Evolutionary conservation across 53 echinoderm and acorn worm species (phyloP).

Genomic region (Temnopleurus reevesii): DNA sequence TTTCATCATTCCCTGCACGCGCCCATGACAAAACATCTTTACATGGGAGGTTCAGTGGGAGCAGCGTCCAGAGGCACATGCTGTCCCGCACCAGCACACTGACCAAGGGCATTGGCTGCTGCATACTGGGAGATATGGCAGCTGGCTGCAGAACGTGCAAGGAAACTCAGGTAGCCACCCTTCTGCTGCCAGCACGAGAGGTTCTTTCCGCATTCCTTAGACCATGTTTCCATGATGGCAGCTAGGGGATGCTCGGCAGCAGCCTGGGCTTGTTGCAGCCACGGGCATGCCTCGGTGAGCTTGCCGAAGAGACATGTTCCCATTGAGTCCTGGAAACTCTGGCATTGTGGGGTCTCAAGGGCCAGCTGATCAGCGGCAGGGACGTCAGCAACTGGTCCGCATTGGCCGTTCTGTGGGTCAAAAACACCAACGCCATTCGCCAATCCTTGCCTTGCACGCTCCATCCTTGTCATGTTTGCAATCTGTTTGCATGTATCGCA

Average conservation of each 20-base stretch:
- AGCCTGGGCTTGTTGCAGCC: constrained; percentile 13
- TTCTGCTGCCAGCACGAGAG: constrained; percentile 7
- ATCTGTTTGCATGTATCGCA: constrained; percentile 33
- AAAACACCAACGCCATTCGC: constrained; percentile 34
- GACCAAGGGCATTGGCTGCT: not conserved
- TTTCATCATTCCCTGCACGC: too few relatives aligned
- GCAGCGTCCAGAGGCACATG: constrained; percentile 5
- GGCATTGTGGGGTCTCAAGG: not conserved
- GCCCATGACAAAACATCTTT: too few relatives aligned
- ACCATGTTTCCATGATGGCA: not conserved
- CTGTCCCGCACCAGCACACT: not conserved
- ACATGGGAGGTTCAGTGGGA: not conserved
- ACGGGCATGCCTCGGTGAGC: not conserved
- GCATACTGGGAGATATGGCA: not conserved
- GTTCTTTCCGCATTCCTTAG: constrained; percentile 26
- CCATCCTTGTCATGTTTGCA: not conserved
- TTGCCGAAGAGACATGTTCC: constrained; percentile 1
- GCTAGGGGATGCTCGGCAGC: not conserved
- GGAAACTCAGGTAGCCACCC: constrained; percentile 14
- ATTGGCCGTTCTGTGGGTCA: constrained; percentile 18
- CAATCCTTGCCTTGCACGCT: constrained; percentile 17
- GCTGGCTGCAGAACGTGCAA: constrained; percentile 22
- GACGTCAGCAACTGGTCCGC: constrained; percentile 45
- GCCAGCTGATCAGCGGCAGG: constrained; percentile 1
- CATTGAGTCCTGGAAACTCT: constrained; percentile 40